Conservation (phyloP, 2,888 invertebrate genomes). For the Mimumesa dahlbomi region DNA sequence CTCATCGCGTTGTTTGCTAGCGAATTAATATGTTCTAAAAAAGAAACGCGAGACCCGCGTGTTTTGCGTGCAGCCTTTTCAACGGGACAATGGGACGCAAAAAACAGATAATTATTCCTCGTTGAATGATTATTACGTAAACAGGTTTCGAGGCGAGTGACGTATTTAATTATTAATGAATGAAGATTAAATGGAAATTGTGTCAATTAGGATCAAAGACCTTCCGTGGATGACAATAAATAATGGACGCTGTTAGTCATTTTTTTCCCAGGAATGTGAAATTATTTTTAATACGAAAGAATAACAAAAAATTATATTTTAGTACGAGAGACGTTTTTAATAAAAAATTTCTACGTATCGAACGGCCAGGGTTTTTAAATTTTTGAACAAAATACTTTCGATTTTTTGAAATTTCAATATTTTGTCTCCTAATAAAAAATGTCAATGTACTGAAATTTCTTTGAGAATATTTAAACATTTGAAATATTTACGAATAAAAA, state of each 20-base stretch:
- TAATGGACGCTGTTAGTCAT: not conserved
- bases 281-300: not conserved
- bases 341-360: no score
- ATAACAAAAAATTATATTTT: no score
- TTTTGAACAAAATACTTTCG: no score
- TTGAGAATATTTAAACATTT: no score
- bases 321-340: no score
- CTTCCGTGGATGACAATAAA: not conserved
- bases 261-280: not conserved
- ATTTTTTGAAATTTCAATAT: no score
- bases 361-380: no score
- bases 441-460: no score
- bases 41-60: not conserved
- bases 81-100: not conserved
- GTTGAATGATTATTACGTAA: conserved; percentile 33
- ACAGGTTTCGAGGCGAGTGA: conserved; percentile 13
- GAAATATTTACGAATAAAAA: no score
- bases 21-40: no score
- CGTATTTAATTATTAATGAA: conserved; percentile 44
- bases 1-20: no score
- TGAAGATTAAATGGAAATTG: conserved; percentile 39
- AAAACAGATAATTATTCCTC: conserved; percentile 12
- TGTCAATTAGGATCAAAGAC: conserved; percentile 34
- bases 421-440: no score
- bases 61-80: not conserved